Evolutionary conservation across 2,888 invertebrate species (phyloP).

Genomic region (Automeris io): DNA sequence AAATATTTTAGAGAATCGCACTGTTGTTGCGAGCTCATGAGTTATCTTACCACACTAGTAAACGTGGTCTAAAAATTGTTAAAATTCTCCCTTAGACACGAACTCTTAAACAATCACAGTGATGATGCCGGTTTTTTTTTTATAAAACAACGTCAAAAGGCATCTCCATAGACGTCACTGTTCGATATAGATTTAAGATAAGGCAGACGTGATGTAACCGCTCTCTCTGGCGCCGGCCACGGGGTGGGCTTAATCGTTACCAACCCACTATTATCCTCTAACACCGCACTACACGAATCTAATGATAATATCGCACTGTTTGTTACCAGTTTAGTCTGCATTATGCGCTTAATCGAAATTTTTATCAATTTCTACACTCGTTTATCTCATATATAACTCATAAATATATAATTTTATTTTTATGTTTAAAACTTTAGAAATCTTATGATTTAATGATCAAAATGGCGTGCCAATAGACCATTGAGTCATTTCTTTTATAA

Average conservation of each 20-base stretch:
- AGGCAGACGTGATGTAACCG: slow-evolving; percentile 39
- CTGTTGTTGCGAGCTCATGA: too few relatives aligned
- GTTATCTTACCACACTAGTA: too few relatives aligned
- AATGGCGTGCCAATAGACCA: too few relatives aligned
- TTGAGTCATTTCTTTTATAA: too few relatives aligned
- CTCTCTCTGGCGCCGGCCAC: slow-evolving; percentile 44
- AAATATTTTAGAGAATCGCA: too few relatives aligned
- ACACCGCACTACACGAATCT: slow-evolving; percentile 14
- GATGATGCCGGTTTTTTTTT: too few relatives aligned
- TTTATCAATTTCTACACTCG: background rate
- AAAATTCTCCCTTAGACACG: too few relatives aligned
- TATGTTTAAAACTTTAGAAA: too few relatives aligned
- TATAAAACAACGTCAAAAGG: slow-evolving; percentile 5
- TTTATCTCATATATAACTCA: background rate
- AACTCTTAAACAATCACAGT: too few relatives aligned
- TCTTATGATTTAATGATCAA: too few relatives aligned
- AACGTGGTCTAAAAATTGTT: too few relatives aligned
- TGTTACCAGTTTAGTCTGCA: slow-evolving; percentile 6
- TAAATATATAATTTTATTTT: too few relatives aligned
- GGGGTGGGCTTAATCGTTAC: slow-evolving; percentile 38
- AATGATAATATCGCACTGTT: slow-evolving; percentile 17
- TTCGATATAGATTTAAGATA: slow-evolving; percentile 50
- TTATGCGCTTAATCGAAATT: background rate
- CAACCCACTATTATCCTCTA: slow-evolving; percentile 12
- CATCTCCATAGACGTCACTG: slow-evolving; percentile 32